Evolutionary conservation across 2,113 vertebrate species (phyloP).

Genomic region (Carassius gibelio): DNA sequence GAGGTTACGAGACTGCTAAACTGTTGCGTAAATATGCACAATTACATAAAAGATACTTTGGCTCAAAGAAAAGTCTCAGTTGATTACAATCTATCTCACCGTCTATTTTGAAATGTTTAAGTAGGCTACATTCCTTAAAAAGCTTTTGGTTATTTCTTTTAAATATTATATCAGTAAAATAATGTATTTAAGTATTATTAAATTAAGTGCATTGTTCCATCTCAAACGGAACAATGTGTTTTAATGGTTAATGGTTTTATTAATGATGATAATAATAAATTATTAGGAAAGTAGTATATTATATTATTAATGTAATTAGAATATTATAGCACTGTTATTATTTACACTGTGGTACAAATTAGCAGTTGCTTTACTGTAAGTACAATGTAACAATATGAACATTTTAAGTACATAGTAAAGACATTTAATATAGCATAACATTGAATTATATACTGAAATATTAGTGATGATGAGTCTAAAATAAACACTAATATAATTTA

Average conservation of each 20-base stretch:
- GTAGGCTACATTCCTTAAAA: neutral
- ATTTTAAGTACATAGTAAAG: neutral
- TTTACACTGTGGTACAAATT: no score
- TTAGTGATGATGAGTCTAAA: neutral
- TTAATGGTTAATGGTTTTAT: neutral
- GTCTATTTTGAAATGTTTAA: neutral
- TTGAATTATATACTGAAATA: neutral
- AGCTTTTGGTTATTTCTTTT: neutral
- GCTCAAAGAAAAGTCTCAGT: neutral
- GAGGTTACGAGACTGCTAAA: conserved; percentile 18
- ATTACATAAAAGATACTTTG: conserved; percentile 9
- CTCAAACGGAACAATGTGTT: neutral
- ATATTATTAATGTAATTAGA: neutral
- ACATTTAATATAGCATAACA: neutral
- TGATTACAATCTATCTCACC: neutral
- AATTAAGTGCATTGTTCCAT: neutral
- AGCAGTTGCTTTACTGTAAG: neutral
- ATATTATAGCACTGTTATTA: no score
- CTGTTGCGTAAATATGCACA: conserved; percentile 33
- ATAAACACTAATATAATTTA: neutral
- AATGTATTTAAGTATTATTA: neutral
- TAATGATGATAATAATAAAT: neutral
- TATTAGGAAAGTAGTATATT: neutral
- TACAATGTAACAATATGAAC: neutral
- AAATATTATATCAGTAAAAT: neutral